These are phyloP conservation scores for Onychostruthus taczanowskii DNA, from an alignment of 2,113 vertebrate species.

Conservation along the genomic window DNA sequence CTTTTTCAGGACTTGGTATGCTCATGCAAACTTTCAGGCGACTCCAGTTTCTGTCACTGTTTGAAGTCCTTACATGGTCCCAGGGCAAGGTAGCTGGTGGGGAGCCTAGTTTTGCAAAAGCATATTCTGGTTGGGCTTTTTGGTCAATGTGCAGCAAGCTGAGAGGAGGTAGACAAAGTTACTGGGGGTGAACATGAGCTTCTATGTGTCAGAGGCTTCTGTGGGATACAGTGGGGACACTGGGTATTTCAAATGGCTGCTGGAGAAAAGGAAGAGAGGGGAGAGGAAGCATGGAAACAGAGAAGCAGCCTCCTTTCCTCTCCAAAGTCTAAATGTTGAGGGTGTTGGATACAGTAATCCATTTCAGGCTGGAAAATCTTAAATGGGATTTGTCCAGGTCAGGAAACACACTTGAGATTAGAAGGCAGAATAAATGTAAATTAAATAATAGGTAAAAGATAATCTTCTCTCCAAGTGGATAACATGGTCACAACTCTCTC, in stretches of 20 bases:
- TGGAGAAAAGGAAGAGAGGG: not conserved
- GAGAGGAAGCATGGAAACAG: not conserved
- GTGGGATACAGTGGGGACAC: accelerated
- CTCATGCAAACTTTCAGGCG: not conserved
- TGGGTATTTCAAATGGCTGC: not conserved
- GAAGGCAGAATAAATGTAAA: constrained; percentile 24
- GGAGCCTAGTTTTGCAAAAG: not conserved
- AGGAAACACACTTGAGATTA: not conserved
- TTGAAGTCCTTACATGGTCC: not conserved
- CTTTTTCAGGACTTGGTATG: not conserved
- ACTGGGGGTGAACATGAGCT: not conserved
- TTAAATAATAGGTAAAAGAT: not conserved
- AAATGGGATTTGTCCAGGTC: constrained; percentile 2
- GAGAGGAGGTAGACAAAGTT: not conserved
- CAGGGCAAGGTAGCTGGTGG: not conserved
- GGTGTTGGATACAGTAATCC: not conserved
- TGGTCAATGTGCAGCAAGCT: not conserved
- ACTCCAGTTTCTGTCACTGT: not conserved
- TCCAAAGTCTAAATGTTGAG: not conserved
- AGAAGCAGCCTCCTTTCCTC: not conserved
- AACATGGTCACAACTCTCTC: not conserved
- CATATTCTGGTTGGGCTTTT: not conserved
- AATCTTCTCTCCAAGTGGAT: not conserved
- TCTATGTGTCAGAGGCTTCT: not conserved
- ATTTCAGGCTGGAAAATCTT: constrained; percentile 21